Evolutionary conservation across 2,888 invertebrate species (phyloP), one percentile per base, ranked within the genome.

Genomic region (Thysanoteuthis rhombus): DNA sequence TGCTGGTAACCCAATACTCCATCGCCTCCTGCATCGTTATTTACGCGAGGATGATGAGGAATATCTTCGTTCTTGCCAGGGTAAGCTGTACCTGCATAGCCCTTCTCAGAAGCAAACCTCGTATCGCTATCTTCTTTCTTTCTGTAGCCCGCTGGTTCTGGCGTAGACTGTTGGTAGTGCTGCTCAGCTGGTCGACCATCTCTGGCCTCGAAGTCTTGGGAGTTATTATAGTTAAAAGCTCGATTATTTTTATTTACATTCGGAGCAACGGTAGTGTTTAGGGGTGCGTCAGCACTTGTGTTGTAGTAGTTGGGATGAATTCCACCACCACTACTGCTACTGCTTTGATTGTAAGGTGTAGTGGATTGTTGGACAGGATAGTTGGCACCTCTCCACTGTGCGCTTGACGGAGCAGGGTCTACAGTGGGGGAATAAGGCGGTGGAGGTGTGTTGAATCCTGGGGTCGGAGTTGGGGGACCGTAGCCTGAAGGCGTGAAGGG

Each of bases 401-500:
- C 19, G 45, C 39, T 42, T 39, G 92, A 92, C 42, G 92, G n/a
- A 92, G 28, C 36, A 19, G 42, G 32, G 38, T 45, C 45, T 42
- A 3, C n/a, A n/a, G 92, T 42, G n/a, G 92, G 32, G 2, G 92
- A 45, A 16, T 40, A 45, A 92, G 40, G 42, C 39, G 45, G 45
- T 2, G 92, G 92, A 5, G 92, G 92, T 22, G 92, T 92, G 32
- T 92, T 45, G 92, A 32, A 45, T 40, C 42, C 42, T 1, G 92
- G 92, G n/a, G 45, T 1, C 2, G 92, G 92, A 22, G 45, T 1
- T 12, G 92, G 92, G 45, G 92, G 42, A 45, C 19, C 16, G 42
- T 92, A 92, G 10, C 92, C 92, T n/a, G n/a, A n/a, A 28, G 92
- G 38, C 42, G 36, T 92, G 42, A n/a, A 45, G 45, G 92, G 92